phyloP scores from a whole-genome alignment of 2,888 invertebrate genomes.

The Trypoxylon attenuatum region DNA sequence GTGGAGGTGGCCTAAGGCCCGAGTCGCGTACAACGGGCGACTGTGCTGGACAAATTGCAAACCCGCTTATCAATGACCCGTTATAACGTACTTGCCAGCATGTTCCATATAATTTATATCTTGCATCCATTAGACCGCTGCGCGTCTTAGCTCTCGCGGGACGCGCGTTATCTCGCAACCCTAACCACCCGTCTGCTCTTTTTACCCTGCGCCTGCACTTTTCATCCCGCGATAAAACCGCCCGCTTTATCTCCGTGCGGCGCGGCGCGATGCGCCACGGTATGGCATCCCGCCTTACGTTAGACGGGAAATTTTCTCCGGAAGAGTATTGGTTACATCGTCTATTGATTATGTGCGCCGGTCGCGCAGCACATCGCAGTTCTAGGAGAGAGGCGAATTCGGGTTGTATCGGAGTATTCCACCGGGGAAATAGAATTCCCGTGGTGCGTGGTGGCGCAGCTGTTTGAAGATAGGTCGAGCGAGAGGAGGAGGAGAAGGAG shows the following conservation, averaged over 20 bases:
- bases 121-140: too few relatives aligned
- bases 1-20: background rate
- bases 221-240: background rate
- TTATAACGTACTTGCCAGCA: slow-evolving; percentile 7
- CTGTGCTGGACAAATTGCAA: slow-evolving; percentile 24
- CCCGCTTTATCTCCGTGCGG: background rate
- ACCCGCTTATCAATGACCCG: slow-evolving; percentile 26
- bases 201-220: too few relatives aligned
- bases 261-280: slow-evolving; percentile 3
- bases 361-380: background rate
- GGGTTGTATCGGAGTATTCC: background rate
- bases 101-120: slow-evolving; percentile 6
- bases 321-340: background rate
- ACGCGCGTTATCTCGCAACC: too few relatives aligned
- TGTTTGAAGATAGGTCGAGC: slow-evolving; percentile 13
- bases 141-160: too few relatives aligned
- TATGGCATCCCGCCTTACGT: background rate
- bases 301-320: background rate
- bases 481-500: background rate
- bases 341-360: background rate
- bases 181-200: too few relatives aligned
- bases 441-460: slow-evolving; percentile 19
- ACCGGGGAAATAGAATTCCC: slow-evolving; percentile 21
- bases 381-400: background rate
- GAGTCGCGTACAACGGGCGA: slow-evolving; percentile 19